Conservation (phyloP, 2,113 vertebrate genomes). For the Dissostichus mawsoni region DNA sequence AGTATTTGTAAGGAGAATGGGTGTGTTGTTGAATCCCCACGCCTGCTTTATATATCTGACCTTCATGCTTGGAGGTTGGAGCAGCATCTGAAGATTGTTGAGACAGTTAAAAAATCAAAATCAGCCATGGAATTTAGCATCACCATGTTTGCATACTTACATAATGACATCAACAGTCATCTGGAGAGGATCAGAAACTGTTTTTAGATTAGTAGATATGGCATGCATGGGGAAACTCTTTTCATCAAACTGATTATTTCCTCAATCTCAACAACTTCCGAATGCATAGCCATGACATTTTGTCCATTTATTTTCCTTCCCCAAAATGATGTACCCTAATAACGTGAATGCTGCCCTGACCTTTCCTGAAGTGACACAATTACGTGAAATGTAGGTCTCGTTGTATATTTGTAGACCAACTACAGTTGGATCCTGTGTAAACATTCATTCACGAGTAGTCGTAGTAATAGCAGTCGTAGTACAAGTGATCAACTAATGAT, state of each 20-base stretch:
- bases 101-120: background rate
- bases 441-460: no score
- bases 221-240: no score
- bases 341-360: background rate
- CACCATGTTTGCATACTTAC: background rate
- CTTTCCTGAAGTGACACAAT: background rate
- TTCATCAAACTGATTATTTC: no score
- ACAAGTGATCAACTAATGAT: no score
- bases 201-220: background rate
- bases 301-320: background rate
- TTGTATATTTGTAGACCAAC: no score
- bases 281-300: background rate
- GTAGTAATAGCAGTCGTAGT: no score
- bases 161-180: background rate
- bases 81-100: no score
- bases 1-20: slow-evolving; percentile 44
- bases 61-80: no score
- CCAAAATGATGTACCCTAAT: background rate
- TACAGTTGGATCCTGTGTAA: no score
- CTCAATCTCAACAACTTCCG: background rate
- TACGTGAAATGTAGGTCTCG: background rate
- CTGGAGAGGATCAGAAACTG: background rate
- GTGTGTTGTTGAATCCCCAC: slow-evolving; percentile 15
- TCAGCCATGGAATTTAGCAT: background rate
- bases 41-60: slow-evolving; percentile 45